A percentile compares a stretch with the other conserved stretches of the same genome.
Evolutionary conservation across 2,888 invertebrate species (phyloP).

Genomic region (Drosophila flavopinicola): DNA sequence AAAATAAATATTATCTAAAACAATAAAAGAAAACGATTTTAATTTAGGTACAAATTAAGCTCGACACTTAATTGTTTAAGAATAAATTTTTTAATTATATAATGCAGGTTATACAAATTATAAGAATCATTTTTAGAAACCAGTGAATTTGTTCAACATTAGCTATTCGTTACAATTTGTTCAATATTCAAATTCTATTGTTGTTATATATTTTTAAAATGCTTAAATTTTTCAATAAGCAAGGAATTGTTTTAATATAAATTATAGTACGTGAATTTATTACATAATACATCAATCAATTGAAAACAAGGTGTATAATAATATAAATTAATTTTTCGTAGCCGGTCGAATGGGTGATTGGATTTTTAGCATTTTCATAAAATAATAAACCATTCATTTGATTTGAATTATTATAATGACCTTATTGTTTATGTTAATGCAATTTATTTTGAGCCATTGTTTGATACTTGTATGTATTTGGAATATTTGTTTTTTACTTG

Average conservation of each 20-base stretch:
- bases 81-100: not conserved
- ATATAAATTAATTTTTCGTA: not conserved
- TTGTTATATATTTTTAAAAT: not conserved
- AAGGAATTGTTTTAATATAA: not conserved
- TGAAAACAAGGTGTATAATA: conserved; percentile 2
- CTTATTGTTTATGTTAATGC: conserved; percentile 19
- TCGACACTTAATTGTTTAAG: not conserved
- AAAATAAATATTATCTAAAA: not conserved
- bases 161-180: not conserved
- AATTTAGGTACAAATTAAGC: not conserved
- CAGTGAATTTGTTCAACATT: not conserved
- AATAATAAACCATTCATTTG: conserved; percentile 17
- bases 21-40: no score
- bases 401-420: conserved; percentile 20
- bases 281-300: conserved; percentile 5
- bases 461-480: conserved; percentile 16
- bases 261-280: not conserved
- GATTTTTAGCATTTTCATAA: conserved; percentile 29
- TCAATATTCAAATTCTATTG: not conserved
- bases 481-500: conserved; percentile 51
- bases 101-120: not conserved
- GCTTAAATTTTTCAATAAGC: no score
- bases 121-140: no score
- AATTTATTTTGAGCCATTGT: conserved; percentile 33
- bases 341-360: not conserved